Evolutionary conservation across 2,797 vertebrate genomes (phyloP), one percentile per base, ranked within the genome.

Genomic region (Brotula barbata): DNA sequence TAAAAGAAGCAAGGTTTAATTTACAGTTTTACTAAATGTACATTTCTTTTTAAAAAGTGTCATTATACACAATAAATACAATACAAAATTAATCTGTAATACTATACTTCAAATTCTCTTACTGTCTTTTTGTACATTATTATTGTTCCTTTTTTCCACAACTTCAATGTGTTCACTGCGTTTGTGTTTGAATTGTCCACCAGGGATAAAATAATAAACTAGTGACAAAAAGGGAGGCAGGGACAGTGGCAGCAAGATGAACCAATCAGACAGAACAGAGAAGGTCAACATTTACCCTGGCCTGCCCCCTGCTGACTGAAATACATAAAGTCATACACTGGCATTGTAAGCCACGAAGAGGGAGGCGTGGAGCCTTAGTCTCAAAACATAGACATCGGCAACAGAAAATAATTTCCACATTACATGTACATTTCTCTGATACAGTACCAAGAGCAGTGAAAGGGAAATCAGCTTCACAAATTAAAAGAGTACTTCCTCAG

Each of bases 61-160:
- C 90, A 94, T 95, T 95, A 96, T 97, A 94, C 95, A 96, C 95
- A 96, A 97, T 97, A 97, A 97, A 97, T 97, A 97, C 95, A 96
- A 94, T 96, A 97, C 94, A 97, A 97, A 96, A 95, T 94, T 95
- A 95, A 94, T 95, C 91, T 93, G 92, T 94, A 95, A 94, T 95
- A 95, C 94, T 95, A 95, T 94, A 93, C 93, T 95, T 95, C 92
- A 92, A 93, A 93, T 92, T 93, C 89, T 91, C 89, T 92, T 88
- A 90, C 87, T 77, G 82, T 89, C 86, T 89, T 90, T 88, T 90
- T 91, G 86, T 92, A 92, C 89, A 91, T 88, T 90, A 90, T 90
- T 91, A 90, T 89, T 92, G 89, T 92, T 92, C 86, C 85, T 89
- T 89, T 90, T 85, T 85, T 84, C 66, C 86, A 2, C 37, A 82